phyloP scores from a whole-genome alignment of 2,888 invertebrate genomes.

The Megamerina dolium region DNA sequence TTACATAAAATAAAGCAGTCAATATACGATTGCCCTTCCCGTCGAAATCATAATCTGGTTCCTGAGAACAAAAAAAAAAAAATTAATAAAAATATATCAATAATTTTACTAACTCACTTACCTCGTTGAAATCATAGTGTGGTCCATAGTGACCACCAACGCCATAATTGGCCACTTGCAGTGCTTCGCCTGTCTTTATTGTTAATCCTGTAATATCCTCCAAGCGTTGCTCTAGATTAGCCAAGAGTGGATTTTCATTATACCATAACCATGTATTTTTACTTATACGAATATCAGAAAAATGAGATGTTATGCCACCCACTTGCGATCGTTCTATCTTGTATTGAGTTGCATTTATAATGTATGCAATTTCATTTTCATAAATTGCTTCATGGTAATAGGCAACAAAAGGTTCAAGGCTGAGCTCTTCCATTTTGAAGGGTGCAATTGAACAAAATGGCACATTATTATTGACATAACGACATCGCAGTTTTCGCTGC shows the following conservation, averaged over 20 bases:
- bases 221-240: slow-evolving; percentile 18
- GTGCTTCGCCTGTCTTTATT: slow-evolving; percentile 17
- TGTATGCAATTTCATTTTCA: slow-evolving; percentile 15
- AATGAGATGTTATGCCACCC: slow-evolving; percentile 4
- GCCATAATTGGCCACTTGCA: slow-evolving; percentile 27
- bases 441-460: slow-evolving; percentile 23
- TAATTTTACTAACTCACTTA: slow-evolving; percentile 3
- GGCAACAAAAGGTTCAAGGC: slow-evolving; percentile 21
- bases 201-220: slow-evolving; percentile 28
- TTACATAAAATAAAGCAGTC: slow-evolving; percentile 28
- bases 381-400: slow-evolving; percentile 22
- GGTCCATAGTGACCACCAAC: slow-evolving; percentile 26
- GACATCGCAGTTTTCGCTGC: slow-evolving; percentile 35
- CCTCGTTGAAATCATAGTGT: slow-evolving; percentile 23
- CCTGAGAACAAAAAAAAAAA: slow-evolving; percentile 9
- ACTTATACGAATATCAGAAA: slow-evolving; percentile 21
- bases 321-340: slow-evolving; percentile 21
- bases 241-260: slow-evolving; percentile 13
- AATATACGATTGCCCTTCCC: slow-evolving; percentile 23
- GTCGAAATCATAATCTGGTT: background rate
- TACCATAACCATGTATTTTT: slow-evolving; percentile 23
- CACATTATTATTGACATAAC: slow-evolving; percentile 31
- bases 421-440: slow-evolving; percentile 27
- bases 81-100: background rate
- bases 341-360: slow-evolving; percentile 14